These are phyloP conservation scores for Vanessa atalanta DNA, from an alignment of 1,140 invertebrate species.

Conservation along the genomic window DNA sequence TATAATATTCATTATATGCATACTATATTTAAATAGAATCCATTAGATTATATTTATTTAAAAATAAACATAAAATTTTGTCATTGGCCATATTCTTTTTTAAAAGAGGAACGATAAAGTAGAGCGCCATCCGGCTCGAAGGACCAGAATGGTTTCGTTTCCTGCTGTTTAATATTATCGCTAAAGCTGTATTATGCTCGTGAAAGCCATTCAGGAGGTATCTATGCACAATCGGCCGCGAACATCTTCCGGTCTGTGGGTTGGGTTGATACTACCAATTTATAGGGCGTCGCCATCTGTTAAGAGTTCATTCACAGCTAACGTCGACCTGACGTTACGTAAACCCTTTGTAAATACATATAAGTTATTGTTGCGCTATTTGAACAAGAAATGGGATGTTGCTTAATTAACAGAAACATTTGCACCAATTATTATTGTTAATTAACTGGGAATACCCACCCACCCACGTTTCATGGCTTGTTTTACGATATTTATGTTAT, in stretches of 20 bases:
- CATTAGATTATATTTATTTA: no score
- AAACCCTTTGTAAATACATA: conserved; percentile 23
- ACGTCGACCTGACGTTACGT: neutral
- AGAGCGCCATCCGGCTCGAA: conserved; percentile 33
- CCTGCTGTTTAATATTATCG: conserved; percentile 36
- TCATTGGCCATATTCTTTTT: neutral
- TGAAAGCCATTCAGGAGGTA: conserved; percentile 32
- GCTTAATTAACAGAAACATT: conserved; percentile 11
- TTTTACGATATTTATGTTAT: neutral
- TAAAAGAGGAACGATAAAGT: conserved; percentile 10
- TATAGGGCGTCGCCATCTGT: conserved; percentile 50
- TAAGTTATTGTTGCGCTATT: conserved; percentile 29
- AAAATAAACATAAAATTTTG: no score
- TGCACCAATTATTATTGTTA: neutral
- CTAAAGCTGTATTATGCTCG: conserved; percentile 17
- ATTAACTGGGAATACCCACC: neutral
- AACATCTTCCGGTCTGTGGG: conserved; percentile 51
- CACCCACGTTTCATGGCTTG: neutral
- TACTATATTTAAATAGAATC: no score
- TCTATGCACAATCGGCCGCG: conserved; percentile 30
- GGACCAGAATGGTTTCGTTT: conserved; percentile 32
- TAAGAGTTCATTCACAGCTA: conserved; percentile 46
- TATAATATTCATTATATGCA: no score
- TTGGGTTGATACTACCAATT: conserved; percentile 46
- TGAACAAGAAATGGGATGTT: conserved; percentile 22